Evolutionary conservation across 2,113 vertebrate genomes (phyloP), one percentile per base, ranked within the genome.

Genomic region (Clarias batrachus): DNA sequence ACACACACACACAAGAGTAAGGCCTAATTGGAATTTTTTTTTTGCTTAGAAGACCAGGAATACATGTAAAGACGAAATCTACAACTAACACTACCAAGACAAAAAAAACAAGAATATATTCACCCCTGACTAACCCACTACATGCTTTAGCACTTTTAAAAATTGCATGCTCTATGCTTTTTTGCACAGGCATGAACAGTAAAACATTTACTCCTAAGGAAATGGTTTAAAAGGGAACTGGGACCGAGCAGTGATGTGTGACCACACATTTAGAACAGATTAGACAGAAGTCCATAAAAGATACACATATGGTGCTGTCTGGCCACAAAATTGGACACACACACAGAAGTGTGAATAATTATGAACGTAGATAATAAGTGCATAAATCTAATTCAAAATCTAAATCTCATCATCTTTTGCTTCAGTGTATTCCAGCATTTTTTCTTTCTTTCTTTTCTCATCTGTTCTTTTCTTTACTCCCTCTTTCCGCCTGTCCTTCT

Each of bases 181-280:
- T 57, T 21, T 48, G 54, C 56, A 57, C 41, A 78, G 13, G 25
- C 73, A n/a, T n/a, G 52, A 79, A 8, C 48, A 21, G 23, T 27
- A 11, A 80, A 68, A 57, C 59, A 52, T 16, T 60, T 37, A 62
- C 0, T 59, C 85, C n/a, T 56, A 60, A 17, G 62, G 52, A 70
- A 54, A 16, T 37, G 23, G 37, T 85, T 85, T 48, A 73, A 86
- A 70, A 37, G 57, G 23, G 60, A n/a, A 21, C 33, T 48, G 85
- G 66, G 85, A 82, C 79, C 9, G 30, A 71, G 52, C 65, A 81
- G 77, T 86, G 79, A 82, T 78, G 66, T 82, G 54, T 86, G 57
- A 81, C 78, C 78, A 81, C 85, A 86, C 78, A 86, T 74, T 81
- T 48, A 86, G 85, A 82, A 81, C 19, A 73, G 78, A 68, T 81